Percentiles rank a stretch among this genome's conserved stretches.
phyloP scores from a whole-genome alignment of 1,140 invertebrate genomes.

The Caenorhabditis elegans region DNA sequence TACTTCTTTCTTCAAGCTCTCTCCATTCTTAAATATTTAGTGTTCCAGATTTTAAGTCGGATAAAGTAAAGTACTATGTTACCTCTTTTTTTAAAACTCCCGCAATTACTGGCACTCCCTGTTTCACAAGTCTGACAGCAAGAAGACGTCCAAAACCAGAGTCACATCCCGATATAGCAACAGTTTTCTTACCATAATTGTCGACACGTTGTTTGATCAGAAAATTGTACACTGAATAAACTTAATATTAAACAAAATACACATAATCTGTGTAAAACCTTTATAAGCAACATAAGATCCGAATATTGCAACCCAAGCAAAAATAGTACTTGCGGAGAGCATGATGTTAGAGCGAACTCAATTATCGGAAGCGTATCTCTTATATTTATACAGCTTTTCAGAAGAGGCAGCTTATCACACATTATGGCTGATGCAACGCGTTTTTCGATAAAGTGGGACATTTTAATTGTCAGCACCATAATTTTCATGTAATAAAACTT shows the following conservation, averaged over 20 bases:
- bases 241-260: neutral
- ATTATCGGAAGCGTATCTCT: neutral
- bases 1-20: constrained; percentile 11
- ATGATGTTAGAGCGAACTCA: neutral
- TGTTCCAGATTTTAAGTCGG: neutral
- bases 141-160: constrained; percentile 40
- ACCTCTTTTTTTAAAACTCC: constrained; percentile 36
- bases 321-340: neutral
- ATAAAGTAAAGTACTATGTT: neutral
- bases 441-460: neutral
- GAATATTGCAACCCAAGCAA: neutral
- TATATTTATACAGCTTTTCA: neutral
- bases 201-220: neutral
- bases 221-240: neutral
- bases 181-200: neutral
- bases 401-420: neutral
- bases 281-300: neutral
- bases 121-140: constrained; percentile 28
- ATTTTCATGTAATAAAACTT: too few species aligned
- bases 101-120: constrained; percentile 41
- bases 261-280: neutral
- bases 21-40: constrained; percentile 23
- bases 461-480: constrained; percentile 20
- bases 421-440: neutral
- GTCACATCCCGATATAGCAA: constrained; percentile 43